A percentile compares a stretch with the other conserved stretches of the same genome.
Conservation (phyloP, 2,113 vertebrate species). For the Chionis minor region DNA sequence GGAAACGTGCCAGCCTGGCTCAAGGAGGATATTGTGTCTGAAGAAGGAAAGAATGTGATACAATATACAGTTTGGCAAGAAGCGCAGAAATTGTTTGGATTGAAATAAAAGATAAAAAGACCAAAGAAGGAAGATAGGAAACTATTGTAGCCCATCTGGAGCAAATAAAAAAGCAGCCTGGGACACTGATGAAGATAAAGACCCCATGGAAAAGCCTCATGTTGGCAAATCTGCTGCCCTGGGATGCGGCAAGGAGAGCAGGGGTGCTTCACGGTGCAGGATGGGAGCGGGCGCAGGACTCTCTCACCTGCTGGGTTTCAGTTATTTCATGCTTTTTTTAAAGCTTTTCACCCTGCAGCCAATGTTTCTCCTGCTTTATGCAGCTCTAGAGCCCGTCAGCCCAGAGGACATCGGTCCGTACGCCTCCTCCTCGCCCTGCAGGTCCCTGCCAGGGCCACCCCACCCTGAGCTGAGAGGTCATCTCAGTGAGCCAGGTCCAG, state of each 20-base stretch:
- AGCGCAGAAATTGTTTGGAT: slow-evolving; percentile 60
- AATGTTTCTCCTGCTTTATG: neutral
- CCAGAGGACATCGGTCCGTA: fast-evolving
- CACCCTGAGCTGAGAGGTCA: neutral
- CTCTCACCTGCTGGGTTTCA: neutral
- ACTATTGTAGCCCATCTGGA: slow-evolving; percentile 68
- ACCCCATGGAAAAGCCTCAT: neutral
- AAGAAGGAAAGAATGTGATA: slow-evolving; percentile 67
- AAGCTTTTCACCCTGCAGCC: neutral
- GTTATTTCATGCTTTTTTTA: neutral
- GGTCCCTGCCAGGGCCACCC: neutral
- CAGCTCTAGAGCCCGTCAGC: neutral
- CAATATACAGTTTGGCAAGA: slow-evolving; percentile 68
- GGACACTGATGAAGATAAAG: slow-evolving; percentile 44
- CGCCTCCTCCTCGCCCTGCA: fast-evolving
- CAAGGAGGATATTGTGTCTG: slow-evolving; percentile 75
- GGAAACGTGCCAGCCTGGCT: slow-evolving; percentile 62
- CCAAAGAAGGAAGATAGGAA: slow-evolving; percentile 51
- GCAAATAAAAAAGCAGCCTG: slow-evolving; percentile 48
- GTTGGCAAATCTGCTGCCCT: neutral
- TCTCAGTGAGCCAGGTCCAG: neutral
- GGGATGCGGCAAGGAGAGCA: neutral
- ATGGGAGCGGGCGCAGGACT: neutral
- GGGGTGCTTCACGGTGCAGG: neutral
- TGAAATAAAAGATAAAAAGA: slow-evolving; percentile 72